A percentile compares a stretch with the other conserved stretches of the same genome.
Conservation (phyloP, 2,797 vertebrate genomes). For the Philypnodon macrostomus region DNA sequence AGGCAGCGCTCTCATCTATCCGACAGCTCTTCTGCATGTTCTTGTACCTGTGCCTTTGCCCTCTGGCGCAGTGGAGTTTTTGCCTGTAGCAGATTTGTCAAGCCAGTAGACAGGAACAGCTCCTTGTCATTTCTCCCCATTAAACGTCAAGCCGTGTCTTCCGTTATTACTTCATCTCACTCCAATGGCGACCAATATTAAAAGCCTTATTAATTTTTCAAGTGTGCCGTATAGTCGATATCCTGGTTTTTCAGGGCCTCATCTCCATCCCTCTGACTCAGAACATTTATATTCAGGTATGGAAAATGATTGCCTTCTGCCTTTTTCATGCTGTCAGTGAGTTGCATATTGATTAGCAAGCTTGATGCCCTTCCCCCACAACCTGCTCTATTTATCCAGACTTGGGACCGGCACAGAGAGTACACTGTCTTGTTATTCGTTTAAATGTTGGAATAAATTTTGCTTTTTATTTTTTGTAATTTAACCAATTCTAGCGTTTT, state of each 20-base stretch:
- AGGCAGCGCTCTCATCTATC: conserved; percentile 40
- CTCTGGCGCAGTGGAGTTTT: conserved; percentile 27
- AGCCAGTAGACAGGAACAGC: conserved; percentile 13
- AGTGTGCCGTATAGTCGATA: conserved; percentile 35
- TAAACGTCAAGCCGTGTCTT: conserved; percentile 48
- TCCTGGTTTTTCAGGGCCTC: conserved; percentile 26
- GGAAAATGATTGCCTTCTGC: no score
- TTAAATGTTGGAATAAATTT: no score
- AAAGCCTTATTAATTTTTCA: conserved; percentile 70
- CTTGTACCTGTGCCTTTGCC: conserved; percentile 15
- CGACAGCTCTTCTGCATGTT: conserved; percentile 11
- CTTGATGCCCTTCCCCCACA: no score
- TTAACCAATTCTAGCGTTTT: no score
- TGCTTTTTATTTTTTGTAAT: no score
- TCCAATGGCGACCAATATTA: conserved; percentile 61
- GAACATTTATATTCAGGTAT: not conserved
- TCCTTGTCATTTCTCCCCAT: conserved; percentile 34
- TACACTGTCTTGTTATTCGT: no score
- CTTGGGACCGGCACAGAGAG: no score
- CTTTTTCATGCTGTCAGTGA: no score
- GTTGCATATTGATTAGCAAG: no score
- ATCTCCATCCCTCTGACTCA: conserved; percentile 15
- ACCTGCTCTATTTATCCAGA: no score
- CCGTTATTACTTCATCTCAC: conserved; percentile 55
- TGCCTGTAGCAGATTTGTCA: conserved; percentile 25